Base-by-base conservation (phyloP, 2,113 vertebrate species). In the Proterorhinus semilunaris region DNA sequence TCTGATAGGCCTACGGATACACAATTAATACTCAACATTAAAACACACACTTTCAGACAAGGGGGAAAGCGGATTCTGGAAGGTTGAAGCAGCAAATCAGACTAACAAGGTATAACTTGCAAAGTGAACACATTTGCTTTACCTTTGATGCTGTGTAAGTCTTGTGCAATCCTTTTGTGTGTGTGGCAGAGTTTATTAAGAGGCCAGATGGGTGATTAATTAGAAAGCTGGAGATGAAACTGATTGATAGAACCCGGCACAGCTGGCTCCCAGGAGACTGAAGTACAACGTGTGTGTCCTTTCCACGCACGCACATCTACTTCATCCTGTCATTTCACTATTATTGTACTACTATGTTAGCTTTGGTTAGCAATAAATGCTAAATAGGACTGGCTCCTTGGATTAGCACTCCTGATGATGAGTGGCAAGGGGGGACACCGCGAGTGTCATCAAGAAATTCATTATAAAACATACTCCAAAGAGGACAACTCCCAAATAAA, bases 1-100 rank as follows among this genome's bases (percentile, higher is more conserved):
- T 93, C 85, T 93, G 91, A 93, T 92, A 93, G 89, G 90, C 92
- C 92, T 93, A 93, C 75, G 65, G 89, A 93, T 87, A 93, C 91
- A 88, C 88, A 91, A 85, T 87, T 63, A 42, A 90, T 76, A 89
- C 83, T 74, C 78, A 83, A 15, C 71, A 79, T 63, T 82, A 71
- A 79, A 83, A 74, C 81, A 89, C 58, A 66, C 87, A 74, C 75
- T 63, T 82, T 65, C 69, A 71, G 50, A 52, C 50, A 53, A 53
- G 16, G 16, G 1, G n/a, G 6, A 12, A 51, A 15, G n/a, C n/a
- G 13, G 4, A n/a, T n/a, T 51, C 50, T 7, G n/a, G 6, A 53
- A 16, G 51, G 5, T 27, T 11, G 17, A 21, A 21, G 9, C 17
- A 10, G 53, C 53, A 6, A 21, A 27, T 27, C 10, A 55, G 17